Percentiles rank a stretch among this genome's conserved stretches.
Conservation (phyloP, 1,140 invertebrate genomes). For the Zaprionus davidi region DNA sequence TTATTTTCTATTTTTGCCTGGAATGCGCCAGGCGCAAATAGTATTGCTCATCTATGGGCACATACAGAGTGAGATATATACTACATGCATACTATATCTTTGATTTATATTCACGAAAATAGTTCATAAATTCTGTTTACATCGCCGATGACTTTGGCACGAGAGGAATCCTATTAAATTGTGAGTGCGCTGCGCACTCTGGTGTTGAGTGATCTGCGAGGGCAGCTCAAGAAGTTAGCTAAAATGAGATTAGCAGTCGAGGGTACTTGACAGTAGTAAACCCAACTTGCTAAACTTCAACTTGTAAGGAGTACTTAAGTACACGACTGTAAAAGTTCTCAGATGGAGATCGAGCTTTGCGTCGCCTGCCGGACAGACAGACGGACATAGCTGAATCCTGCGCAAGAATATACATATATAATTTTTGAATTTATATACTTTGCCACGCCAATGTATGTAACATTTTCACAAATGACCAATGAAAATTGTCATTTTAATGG, state of each 20-base stretch:
- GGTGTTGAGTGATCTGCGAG: slow-evolving; percentile 34
- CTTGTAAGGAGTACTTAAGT: too few species aligned
- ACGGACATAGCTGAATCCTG: too few species aligned
- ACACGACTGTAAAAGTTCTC: too few species aligned
- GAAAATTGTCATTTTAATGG: too few species aligned
- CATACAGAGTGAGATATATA: background rate
- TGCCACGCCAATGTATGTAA: too few species aligned
- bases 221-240: slow-evolving; percentile 1
- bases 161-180: slow-evolving; percentile 15
- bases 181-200: background rate
- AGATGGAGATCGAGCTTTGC: too few species aligned
- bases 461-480: too few species aligned
- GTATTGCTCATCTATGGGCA: background rate
- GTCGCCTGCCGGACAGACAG: too few species aligned
- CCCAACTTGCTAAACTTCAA: too few species aligned
- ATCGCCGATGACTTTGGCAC: slow-evolving; percentile 15
- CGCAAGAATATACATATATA: too few species aligned
- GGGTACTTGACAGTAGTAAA: too few species aligned
- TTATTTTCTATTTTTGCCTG: slow-evolving; percentile 22
- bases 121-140: slow-evolving; percentile 41
- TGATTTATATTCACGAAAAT: slow-evolving; percentile 18
- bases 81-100: background rate
- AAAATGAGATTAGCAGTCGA: background rate
- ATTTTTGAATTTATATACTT: too few species aligned
- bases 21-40: slow-evolving; percentile 19